Evolutionary conservation across 1,140 invertebrate species (phyloP), one percentile per base, ranked within the genome.

Genomic region (Dolichoris vasculosae): DNA sequence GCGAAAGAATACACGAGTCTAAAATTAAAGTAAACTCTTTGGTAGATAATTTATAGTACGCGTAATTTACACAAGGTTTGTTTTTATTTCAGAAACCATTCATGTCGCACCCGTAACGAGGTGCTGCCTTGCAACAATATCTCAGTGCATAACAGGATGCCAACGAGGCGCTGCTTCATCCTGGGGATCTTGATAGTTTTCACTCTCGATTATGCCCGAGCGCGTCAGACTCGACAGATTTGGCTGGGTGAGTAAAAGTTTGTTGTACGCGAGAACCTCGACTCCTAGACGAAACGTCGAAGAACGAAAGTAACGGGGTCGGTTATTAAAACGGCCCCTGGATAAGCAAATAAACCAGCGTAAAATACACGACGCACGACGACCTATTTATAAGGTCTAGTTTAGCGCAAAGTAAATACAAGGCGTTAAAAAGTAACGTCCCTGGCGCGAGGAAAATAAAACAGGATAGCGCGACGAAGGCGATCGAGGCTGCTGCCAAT

Each of bases 201-300:
- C 83, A 73, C 80, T 32, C 79, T 90, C 84, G 87, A 80, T 73
- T 75, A 82, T 17, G 80, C 81, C 20, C 6, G 38, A 73, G 38
- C 38, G 11, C 69, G 69, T n/a, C 84, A 86, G 73, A 87, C 84
- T 78, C 87, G 89, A 82, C 75, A 69, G 23, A 82, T 92, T 86
- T 90, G 88, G 83, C 77, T 93, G 59, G 91, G 92, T 93, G 76
- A 92, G 89, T 40, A 35, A 40, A 80, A 40, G n/a, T n/a, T n/a
- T n/a, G n/a, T n/a, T 46, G 17, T 32, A 46, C 59, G 35, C 35
- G 35, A 78, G 7, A 43, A 43, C 32, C 32, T 78, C 48, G 32
- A 55, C n/a, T 17, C 48, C 15, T 78, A 35, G 7, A 78, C 51
- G 20, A 2, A 55, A 23, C 20, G 17, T 30, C 26, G 11, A 13